Evolutionary conservation across 2,113 vertebrate species (phyloP), one percentile per base, ranked within the genome.

Genomic region (pig (Sus scrofa)): DNA sequence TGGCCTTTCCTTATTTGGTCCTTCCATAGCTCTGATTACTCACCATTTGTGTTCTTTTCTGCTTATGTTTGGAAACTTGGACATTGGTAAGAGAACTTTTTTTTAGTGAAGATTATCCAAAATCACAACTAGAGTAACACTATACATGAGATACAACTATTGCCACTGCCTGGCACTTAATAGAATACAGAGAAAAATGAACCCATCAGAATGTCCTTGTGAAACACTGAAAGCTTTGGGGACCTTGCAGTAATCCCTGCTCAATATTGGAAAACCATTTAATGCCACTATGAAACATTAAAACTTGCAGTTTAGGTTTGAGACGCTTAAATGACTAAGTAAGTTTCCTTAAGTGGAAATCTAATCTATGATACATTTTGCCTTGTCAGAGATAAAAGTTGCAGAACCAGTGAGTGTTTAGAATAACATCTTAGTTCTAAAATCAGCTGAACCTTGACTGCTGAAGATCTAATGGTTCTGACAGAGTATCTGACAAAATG

Each of bases 271-370:
- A 62, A 96, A 95, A 67, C 30, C 20, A 63, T 87, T 85, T 91
- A 67, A 78, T 91, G 58, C 62, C 68, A 77, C 77, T 95, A 10
- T 85, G 92, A 97, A 92, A 85, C 81, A 96, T 91, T 94, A 81
- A 79, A 88, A 92, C 26, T 95, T 86, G 37, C 30, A 94, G 58
- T 63, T 92, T 82, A 89, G 90, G 15, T 91, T 32, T 86, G 63
- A 95, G 89, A 56, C 22, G 83, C 86, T 96, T 92, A 60, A 91
- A 87, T 94, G 90, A 92, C 68, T 85, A 97, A 86, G 68, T 27
- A 95, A 96, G 71, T 44, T 44, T 27, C 60, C 50, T 56, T 93
- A 75, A 89, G 77, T 97, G 67, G 78, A 96, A 96, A 89, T 50
- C 56, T 79, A 73, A 93, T 91, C 74, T n/a, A 15, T 58, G 37